Percentiles rank a stretch among this genome's conserved stretches.
Evolutionary conservation across 2,113 vertebrate genomes (phyloP).

Genomic region (Paratilapia polleni): DNA sequence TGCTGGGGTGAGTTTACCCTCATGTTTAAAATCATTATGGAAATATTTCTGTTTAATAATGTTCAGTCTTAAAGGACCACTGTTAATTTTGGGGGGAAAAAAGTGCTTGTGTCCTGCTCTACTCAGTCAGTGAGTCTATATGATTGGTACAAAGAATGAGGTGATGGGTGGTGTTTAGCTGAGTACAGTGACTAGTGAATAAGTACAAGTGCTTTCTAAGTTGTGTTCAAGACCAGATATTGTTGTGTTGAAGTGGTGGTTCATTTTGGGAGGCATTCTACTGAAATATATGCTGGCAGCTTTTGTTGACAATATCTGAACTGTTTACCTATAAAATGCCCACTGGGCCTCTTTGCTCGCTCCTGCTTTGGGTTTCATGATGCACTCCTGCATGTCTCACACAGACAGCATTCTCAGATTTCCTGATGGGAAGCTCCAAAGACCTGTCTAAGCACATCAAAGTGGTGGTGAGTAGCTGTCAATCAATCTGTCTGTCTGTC

Average conservation of each 20-base stretch:
- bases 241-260: too few relatives aligned
- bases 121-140: neutral
- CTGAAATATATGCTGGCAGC: too few relatives aligned
- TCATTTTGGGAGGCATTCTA: too few relatives aligned
- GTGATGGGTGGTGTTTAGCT: too few relatives aligned
- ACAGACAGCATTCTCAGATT: conserved; percentile 94
- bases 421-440: conserved; percentile 91
- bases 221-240: too few relatives aligned
- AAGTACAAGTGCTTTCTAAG: too few relatives aligned
- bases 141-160: neutral
- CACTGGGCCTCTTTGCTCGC: neutral
- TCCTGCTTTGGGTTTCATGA: neutral
- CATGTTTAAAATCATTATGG: neutral
- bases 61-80: neutral
- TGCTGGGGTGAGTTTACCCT: conserved; percentile 87
- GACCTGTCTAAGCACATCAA: conserved; percentile 93
- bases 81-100: neutral
- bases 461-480: conserved; percentile 86
- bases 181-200: too few relatives aligned
- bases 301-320: too few relatives aligned
- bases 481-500: neutral
- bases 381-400: neutral
- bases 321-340: too few relatives aligned
- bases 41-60: rapidly evolving
- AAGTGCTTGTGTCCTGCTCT: neutral